Percentiles rank a stretch among this genome's conserved stretches.
These are phyloP conservation scores for Diachasma alloeum DNA, from an alignment of 1,140 invertebrate genomes.

Conservation along the genomic window DNA sequence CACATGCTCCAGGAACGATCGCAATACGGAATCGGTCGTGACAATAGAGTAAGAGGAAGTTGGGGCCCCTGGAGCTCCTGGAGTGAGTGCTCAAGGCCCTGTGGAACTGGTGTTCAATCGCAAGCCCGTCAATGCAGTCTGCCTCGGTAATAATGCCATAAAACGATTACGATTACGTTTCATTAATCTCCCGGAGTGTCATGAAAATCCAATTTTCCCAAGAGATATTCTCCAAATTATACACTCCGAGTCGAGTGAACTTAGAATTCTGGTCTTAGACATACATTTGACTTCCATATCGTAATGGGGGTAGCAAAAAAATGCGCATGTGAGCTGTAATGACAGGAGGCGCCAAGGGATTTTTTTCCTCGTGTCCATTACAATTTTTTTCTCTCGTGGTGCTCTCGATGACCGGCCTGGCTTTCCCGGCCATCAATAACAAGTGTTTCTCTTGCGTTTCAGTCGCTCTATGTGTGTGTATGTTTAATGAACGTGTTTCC, in stretches of 20 bases:
- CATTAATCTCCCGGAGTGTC: background rate
- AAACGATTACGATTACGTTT: background rate
- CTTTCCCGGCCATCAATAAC: conserved; percentile 11
- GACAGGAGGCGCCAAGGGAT: conserved; percentile 31
- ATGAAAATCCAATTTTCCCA: background rate
- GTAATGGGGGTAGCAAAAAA: conserved; percentile 13
- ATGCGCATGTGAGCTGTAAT: conserved; percentile 25
- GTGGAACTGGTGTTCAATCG: conserved; percentile 60
- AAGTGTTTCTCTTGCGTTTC: conserved; percentile 1
- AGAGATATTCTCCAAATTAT: background rate
- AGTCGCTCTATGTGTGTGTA: background rate
- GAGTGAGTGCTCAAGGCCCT: conserved; percentile 61
- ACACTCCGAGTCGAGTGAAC: background rate
- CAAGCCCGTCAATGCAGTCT: conserved; percentile 58
- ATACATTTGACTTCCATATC: background rate
- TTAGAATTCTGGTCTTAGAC: background rate
- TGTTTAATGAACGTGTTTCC: background rate
- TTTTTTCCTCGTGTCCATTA: conserved; percentile 23
- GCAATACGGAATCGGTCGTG: conserved; percentile 50
- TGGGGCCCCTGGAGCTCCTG: conserved; percentile 62
- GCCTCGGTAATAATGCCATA: conserved; percentile 43
- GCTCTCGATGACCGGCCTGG: conserved; percentile 3
- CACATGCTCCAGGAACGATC: conserved; percentile 57
- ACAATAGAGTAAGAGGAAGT: conserved; percentile 53
- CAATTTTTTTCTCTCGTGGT: conserved; percentile 13